Evolutionary conservation across 2,113 vertebrate species (phyloP).

Genomic region (Oxyruncus cristatus): DNA sequence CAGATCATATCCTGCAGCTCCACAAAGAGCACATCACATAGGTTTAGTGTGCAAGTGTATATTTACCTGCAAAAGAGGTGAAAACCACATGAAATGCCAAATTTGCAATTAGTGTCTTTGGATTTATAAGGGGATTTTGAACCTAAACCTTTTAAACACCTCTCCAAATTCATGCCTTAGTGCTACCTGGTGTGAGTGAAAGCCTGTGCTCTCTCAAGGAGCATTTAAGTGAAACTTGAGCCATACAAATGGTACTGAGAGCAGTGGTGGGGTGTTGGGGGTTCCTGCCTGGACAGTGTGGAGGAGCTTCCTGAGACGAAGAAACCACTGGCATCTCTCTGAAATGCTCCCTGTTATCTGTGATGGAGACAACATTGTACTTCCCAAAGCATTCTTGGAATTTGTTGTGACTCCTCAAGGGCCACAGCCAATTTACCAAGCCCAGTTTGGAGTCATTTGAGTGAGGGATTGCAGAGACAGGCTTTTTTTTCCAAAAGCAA

Average conservation of each 20-base stretch:
- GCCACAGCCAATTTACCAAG: not conserved
- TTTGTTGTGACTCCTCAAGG: not conserved
- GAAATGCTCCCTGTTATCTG: not conserved
- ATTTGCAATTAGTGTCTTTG: not conserved
- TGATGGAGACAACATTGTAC: not conserved
- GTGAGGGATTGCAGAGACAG: not conserved
- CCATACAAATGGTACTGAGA: fast-evolving
- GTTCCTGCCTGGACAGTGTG: fast-evolving
- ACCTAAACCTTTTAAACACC: not conserved
- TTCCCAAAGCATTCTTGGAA: not conserved
- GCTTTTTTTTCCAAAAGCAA: not conserved
- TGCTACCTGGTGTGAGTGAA: not conserved
- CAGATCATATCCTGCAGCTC: not conserved
- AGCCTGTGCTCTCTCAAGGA: not conserved
- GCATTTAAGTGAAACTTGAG: not conserved
- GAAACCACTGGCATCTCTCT: not conserved
- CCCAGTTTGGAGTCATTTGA: not conserved
- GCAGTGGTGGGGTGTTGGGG: fast-evolving
- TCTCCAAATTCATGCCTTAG: not conserved
- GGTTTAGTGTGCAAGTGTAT: fast-evolving
- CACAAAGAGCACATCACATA: not conserved
- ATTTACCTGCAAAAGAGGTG: not conserved
- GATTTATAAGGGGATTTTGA: not conserved
- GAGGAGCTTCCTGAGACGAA: not conserved
- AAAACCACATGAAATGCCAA: not conserved